phyloP scores from a whole-genome alignment of 2,797 vertebrate genomes.

The Coracias cyanogaster region DNA sequence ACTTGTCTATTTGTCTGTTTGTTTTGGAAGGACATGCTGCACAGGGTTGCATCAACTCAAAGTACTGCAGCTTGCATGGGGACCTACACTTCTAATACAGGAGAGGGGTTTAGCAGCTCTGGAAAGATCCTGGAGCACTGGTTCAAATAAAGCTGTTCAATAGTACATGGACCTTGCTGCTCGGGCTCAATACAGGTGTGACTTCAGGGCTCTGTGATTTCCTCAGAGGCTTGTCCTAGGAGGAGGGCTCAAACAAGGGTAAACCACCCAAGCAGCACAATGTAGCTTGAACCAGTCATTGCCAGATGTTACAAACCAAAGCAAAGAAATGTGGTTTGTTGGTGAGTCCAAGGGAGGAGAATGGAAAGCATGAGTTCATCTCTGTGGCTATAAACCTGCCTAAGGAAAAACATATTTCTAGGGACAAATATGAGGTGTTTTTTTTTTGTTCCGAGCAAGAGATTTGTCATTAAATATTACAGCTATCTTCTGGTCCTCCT shows the following conservation, averaged over 20 bases:
- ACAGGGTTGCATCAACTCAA: background rate
- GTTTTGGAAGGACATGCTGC: conserved; percentile 5
- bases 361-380: background rate
- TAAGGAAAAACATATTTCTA: background rate
- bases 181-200: background rate
- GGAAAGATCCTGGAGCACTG: background rate
- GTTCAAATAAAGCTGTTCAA: background rate
- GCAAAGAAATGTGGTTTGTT: background rate
- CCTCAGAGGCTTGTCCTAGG: background rate
- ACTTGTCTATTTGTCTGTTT: background rate
- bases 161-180: fast-evolving
- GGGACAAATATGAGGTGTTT: background rate
- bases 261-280: background rate
- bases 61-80: background rate
- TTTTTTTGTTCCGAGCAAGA: background rate
- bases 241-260: background rate
- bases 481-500: background rate
- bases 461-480: background rate
- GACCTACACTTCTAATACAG: background rate
- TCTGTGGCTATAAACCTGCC: background rate
- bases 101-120: background rate
- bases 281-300: fast-evolving
- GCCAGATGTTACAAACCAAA: background rate
- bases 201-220: background rate
- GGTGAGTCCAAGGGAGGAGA: background rate